A percentile compares a stretch with the other conserved stretches of the same genome.
phyloP scores from a whole-genome alignment of 2,888 invertebrate species.

The Sinohyriopsis cumingii region DNA sequence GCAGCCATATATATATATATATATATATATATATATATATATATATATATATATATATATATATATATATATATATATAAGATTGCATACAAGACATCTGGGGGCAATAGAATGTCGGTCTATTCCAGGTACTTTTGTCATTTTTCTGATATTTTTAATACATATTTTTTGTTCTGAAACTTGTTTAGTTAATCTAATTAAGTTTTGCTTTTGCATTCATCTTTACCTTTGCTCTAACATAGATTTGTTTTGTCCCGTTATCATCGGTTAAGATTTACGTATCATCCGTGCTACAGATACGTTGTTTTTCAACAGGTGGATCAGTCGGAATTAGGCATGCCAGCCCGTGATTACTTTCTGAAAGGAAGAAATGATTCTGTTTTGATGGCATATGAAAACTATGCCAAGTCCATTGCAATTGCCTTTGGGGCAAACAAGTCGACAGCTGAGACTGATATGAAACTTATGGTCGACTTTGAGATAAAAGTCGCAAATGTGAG shows the following conservation, averaged over 20 bases:
- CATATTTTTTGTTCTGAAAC: no score
- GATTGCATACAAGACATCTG: no score
- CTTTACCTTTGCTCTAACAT: background rate
- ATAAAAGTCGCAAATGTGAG: slow-evolving; percentile 91
- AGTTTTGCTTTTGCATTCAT: background rate
- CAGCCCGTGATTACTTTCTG: slow-evolving; percentile 86
- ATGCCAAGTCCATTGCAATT: slow-evolving; percentile 87
- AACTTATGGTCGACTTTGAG: slow-evolving; percentile 87
- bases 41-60: no score
- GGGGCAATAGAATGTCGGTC: no score
- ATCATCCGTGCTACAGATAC: background rate
- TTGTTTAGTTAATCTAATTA: background rate
- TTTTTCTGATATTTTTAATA: no score
- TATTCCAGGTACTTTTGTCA: no score
- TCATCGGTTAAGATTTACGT: background rate
- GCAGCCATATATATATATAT: no score
- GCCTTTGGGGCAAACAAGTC: slow-evolving; percentile 84
- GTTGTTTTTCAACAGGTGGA: slow-evolving; percentile 80
- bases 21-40: no score
- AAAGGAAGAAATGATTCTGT: slow-evolving; percentile 73
- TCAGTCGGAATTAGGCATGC: slow-evolving; percentile 87
- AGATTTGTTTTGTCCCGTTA: background rate
- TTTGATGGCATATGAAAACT: slow-evolving; percentile 87
- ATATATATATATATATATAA: no score
- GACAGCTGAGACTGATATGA: slow-evolving; percentile 81